Evolutionary conservation across 2,888 invertebrate genomes (phyloP).

Genomic region (Melanostoma mellinum): DNA sequence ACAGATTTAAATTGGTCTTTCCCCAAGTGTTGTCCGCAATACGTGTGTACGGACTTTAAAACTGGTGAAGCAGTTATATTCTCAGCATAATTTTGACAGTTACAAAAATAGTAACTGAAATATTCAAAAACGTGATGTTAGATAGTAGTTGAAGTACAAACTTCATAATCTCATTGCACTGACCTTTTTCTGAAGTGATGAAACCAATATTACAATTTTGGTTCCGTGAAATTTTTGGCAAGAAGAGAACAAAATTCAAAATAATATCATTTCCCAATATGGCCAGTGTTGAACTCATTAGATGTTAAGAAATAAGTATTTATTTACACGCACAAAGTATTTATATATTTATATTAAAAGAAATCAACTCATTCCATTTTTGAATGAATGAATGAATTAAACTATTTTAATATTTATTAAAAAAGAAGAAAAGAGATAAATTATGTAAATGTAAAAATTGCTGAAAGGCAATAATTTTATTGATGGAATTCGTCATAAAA

Average conservation of each 20-base stretch:
- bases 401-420: constrained; percentile 52
- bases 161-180: constrained; percentile 42
- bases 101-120: constrained; percentile 19
- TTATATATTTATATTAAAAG: constrained; percentile 45
- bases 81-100: constrained; percentile 75
- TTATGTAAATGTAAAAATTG: constrained; percentile 38
- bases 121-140: constrained; percentile 59
- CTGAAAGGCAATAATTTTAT: constrained; percentile 52
- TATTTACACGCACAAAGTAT: constrained; percentile 54
- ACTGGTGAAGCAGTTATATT: constrained; percentile 80
- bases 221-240: neutral
- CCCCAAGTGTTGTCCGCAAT: constrained; percentile 81
- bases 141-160: constrained; percentile 42
- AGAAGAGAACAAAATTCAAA: neutral
- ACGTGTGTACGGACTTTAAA: constrained; percentile 80
- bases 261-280: constrained; percentile 32
- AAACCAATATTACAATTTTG: constrained; percentile 31
- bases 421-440: constrained; percentile 8
- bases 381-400: constrained; percentile 52
- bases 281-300: constrained; percentile 59
- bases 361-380: constrained; percentile 54
- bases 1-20: constrained; percentile 79
- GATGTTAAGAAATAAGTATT: constrained; percentile 53
- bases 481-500: constrained; percentile 76
- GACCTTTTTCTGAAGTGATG: constrained; percentile 41